These are phyloP conservation scores for Eupithecia centaureata DNA, from an alignment of 2,888 invertebrate species.

Conservation along the genomic window DNA sequence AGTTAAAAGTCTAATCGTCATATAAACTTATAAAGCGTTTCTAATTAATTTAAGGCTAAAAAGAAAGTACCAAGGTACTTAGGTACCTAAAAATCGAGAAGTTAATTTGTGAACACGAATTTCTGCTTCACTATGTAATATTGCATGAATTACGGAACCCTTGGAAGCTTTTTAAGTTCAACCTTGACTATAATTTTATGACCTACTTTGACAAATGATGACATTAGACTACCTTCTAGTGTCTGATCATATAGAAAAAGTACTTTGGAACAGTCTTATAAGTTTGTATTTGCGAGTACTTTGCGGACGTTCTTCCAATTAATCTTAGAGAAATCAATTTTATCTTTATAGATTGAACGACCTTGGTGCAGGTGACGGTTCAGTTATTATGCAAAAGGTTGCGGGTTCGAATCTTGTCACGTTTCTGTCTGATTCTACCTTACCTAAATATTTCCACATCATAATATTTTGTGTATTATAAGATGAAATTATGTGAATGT, in stretches of 20 bases:
- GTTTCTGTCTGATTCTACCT: not conserved
- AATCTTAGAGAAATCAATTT: constrained; percentile 1
- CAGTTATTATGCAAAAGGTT: not conserved
- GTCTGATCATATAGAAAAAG: constrained; percentile 34
- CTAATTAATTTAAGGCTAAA: too few species aligned
- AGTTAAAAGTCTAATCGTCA: too few species aligned
- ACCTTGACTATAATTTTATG: constrained; percentile 32
- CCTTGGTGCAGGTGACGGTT: not conserved
- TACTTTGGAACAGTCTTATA: constrained; percentile 31
- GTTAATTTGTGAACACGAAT: too few species aligned
- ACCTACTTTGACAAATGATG: constrained; percentile 42
- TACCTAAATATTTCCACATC: not conserved
- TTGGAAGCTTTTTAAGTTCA: not conserved
- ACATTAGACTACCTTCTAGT: constrained; percentile 32
- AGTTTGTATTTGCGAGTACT: too few species aligned
- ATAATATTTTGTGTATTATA: not conserved
- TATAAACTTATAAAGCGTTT: too few species aligned
- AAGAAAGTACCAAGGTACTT: too few species aligned
- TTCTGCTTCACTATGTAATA: too few species aligned
- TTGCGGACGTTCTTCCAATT: constrained; percentile 11
- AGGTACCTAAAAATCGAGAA: too few species aligned
- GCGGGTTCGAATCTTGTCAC: not conserved
- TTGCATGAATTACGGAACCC: constrained; percentile 20
- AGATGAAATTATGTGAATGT: not conserved
- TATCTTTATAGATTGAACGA: not conserved